Base-by-base conservation (phyloP, 2,113 vertebrate genomes). In the Dascyllus trimaculatus region DNA sequence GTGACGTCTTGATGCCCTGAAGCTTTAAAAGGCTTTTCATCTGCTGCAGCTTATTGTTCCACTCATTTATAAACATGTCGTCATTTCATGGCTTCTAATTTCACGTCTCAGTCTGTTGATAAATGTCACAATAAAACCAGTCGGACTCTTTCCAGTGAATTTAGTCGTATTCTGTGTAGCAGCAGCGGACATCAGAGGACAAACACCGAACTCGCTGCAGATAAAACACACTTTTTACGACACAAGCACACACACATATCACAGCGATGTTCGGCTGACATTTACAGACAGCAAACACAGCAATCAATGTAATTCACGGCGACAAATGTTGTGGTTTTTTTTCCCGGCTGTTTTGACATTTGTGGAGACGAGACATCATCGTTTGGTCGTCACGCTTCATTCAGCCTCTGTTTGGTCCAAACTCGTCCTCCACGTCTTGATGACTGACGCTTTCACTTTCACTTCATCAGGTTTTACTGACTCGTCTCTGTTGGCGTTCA, bases 261-360 rank as follows among this genome's bases (percentile, higher is more conserved):
- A n/a, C 60, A 0, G 51, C 22, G 75, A 63, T 0, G 32, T 9
- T 0, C 3, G 35, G 5, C 14, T 81, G 78, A 78, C 75, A 78
- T 87, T 84, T 84, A 56, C 46, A 56, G 63, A 51, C 21, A n/a
- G 40, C 59, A 78, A 81, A 60, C 60, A 71, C 15, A 81, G 67
- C 69, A 49, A 67, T 84, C 58, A 84, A 43, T 59, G 49, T 74
- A 22, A 74, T 65, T 54, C 65, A 59, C 32, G 1, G 11, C 45
- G 58, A 73, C 59, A 61, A 60, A 64, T 51, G 21, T 29, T 22
- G 24, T 14, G 46, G 46, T 19, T 19, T 64, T 52, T 32, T 22
- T 9, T 29, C 48, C 24, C 24, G 43, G 35, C 18, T 45, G 53
- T 70, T 73, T 7, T 81, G 78, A 85, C 83, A 73, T 81, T 72